Conservation (phyloP, 2,797 vertebrate species). For the Thunnus albacares region DNA sequence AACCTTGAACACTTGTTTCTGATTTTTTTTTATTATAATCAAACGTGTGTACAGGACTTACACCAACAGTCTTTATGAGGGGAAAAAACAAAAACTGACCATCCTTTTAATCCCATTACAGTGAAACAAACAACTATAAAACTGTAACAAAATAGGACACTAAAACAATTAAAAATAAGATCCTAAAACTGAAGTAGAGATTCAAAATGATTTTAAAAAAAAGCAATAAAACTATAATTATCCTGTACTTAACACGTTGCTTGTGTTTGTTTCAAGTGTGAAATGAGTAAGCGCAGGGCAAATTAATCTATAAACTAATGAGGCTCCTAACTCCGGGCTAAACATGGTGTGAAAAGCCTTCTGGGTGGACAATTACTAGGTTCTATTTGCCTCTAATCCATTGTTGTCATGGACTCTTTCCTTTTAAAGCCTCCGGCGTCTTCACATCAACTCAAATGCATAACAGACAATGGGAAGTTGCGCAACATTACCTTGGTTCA, state of each 20-base stretch:
- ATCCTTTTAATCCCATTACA: constrained; percentile 1
- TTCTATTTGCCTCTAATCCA: constrained; percentile 35
- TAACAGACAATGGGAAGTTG: neutral
- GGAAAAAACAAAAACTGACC: neutral
- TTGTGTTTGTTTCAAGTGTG: constrained; percentile 31
- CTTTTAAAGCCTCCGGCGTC: constrained; percentile 4
- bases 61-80: neutral
- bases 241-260: constrained; percentile 21
- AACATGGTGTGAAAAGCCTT: constrained; percentile 35
- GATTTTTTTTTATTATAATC: too few relatives aligned
- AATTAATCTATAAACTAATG: constrained; percentile 52
- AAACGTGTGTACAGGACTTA: too few relatives aligned
- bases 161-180: neutral
- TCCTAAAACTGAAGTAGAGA: neutral
- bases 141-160: neutral
- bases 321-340: constrained; percentile 35
- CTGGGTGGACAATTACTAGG: constrained; percentile 36
- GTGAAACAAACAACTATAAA: neutral
- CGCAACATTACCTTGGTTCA: neutral
- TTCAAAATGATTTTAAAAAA: neutral
- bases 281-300: constrained; percentile 35
- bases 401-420: constrained; percentile 30
- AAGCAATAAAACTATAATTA: constrained; percentile 19
- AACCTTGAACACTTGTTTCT: too few relatives aligned
- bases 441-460: constrained; percentile 5